These are phyloP conservation scores for Cydia fagiglandana DNA, from an alignment of 1,140 invertebrate genomes.

Conservation along the genomic window DNA sequence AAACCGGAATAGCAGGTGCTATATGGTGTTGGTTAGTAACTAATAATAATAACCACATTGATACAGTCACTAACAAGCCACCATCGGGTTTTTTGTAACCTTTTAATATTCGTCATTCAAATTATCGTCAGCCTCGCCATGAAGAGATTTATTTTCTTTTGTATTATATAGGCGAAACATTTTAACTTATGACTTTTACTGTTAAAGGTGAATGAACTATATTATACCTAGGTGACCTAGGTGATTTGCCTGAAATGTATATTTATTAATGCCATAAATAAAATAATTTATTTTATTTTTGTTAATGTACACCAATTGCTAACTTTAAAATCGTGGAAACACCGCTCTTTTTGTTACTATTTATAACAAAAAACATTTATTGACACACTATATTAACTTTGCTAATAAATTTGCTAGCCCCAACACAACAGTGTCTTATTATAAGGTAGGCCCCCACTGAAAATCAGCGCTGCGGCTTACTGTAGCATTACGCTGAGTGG, in stretches of 20 bases:
- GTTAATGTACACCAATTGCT: too few species aligned
- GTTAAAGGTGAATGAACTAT: background rate
- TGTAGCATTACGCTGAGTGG: too few species aligned
- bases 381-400: too few species aligned
- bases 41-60: conserved; percentile 11
- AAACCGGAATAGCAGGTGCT: conserved; percentile 26
- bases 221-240: background rate
- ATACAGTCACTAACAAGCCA: background rate
- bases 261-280: too few species aligned
- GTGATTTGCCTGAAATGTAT: background rate
- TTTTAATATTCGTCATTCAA: conserved; percentile 3
- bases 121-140: background rate
- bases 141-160: background rate
- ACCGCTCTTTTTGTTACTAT: too few species aligned
- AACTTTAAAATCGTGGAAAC: too few species aligned
- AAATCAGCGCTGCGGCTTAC: too few species aligned
- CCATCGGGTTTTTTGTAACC: background rate
- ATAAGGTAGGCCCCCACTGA: too few species aligned
- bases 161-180: background rate
- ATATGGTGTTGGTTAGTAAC: background rate
- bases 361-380: too few species aligned
- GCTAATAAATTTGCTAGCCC: too few species aligned
- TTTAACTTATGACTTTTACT: background rate
- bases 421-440: too few species aligned
- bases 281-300: too few species aligned